phyloP scores from a whole-genome alignment of 2,888 invertebrate species.

The Melanophora roralis region DNA sequence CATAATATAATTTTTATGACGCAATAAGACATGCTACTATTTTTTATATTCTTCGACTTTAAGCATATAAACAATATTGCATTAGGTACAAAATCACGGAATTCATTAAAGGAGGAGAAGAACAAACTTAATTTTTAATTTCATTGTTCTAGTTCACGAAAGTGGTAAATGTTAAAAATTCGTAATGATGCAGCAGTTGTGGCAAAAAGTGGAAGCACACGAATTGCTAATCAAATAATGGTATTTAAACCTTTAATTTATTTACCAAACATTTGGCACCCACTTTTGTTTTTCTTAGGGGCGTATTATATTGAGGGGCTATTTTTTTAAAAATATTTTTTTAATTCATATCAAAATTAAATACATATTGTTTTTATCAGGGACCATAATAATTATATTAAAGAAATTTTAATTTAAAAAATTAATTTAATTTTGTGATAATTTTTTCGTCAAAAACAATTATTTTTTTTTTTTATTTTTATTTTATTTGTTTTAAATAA shows the following conservation, averaged over 20 bases:
- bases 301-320: too few relatives aligned
- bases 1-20: slow-evolving; percentile 50
- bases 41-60: neutral
- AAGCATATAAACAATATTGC: neutral
- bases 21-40: neutral
- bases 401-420: too few relatives aligned
- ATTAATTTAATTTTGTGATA: too few relatives aligned
- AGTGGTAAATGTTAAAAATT: neutral
- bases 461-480: too few relatives aligned
- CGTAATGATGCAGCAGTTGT: neutral
- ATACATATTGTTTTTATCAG: too few relatives aligned
- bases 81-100: slow-evolving; percentile 4
- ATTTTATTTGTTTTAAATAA: too few relatives aligned
- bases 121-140: neutral
- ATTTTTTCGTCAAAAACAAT: too few relatives aligned
- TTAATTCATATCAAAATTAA: too few relatives aligned
- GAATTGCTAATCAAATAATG: neutral
- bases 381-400: too few relatives aligned
- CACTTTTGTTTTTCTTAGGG: too few relatives aligned
- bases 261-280: too few relatives aligned
- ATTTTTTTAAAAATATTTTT: too few relatives aligned
- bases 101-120: neutral
- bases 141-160: slow-evolving; percentile 30
- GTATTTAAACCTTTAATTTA: neutral
- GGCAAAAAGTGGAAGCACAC: neutral